Percentiles rank a stretch among this genome's conserved stretches.
Conservation (phyloP, 2,888 invertebrate species). For the Gisinianus flammeolus region DNA sequence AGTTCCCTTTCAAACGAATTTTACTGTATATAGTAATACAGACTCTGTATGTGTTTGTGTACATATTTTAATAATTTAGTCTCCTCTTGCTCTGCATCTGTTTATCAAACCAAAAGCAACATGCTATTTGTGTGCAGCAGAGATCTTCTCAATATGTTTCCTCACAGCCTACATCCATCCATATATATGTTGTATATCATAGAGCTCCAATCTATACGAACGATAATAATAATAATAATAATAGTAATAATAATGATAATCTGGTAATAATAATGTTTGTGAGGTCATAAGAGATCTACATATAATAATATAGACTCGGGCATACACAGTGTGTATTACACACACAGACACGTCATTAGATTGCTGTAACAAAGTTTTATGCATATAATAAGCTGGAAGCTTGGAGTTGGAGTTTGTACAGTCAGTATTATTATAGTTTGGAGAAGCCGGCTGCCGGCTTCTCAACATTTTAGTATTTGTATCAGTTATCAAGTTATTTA, state of each 20-base stretch:
- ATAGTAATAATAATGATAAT: neutral
- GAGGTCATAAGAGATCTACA: neutral
- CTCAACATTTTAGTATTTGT: neutral
- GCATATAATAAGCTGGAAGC: too few relatives aligned
- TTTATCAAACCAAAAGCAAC: neutral
- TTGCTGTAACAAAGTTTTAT: too few relatives aligned
- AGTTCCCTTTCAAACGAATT: too few relatives aligned
- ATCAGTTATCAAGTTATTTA: neutral
- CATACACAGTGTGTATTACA: neutral
- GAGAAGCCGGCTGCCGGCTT: too few relatives aligned
- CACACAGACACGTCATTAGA: neutral
- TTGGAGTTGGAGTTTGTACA: too few relatives aligned
- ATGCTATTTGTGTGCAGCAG: too few relatives aligned
- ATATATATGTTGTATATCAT: neutral
- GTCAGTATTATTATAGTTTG: too few relatives aligned
- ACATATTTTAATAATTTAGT: neutral
- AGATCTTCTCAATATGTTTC: too few relatives aligned
- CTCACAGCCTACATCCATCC: too few relatives aligned
- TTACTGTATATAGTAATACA: neutral
- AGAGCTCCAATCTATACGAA: neutral
- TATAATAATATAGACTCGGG: neutral
- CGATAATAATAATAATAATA: neutral
- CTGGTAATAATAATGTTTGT: neutral
- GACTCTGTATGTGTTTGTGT: neutral
- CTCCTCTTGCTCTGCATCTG: neutral